Conservation (phyloP, 2,888 invertebrate species). For the Rotaria magnacalcarata region DNA sequence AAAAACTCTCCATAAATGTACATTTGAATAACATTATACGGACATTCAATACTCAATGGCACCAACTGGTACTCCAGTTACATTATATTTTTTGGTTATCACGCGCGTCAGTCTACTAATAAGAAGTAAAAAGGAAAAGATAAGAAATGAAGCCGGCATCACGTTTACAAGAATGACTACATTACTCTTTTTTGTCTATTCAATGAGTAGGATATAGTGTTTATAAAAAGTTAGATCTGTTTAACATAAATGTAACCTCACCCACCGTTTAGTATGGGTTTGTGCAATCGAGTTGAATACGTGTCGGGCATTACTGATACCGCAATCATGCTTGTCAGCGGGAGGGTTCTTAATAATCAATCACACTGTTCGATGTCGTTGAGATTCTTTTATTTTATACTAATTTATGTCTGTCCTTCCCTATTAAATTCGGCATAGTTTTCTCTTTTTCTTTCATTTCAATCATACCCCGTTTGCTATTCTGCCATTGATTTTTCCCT, state of each 20-base stretch:
- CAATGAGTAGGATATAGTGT: not conserved
- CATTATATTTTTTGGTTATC: not conserved
- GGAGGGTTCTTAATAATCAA: too few species aligned
- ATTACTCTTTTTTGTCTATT: not conserved
- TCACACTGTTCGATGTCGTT: not conserved
- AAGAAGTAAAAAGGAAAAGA: not conserved
- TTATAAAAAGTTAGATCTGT: not conserved
- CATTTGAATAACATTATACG: not conserved
- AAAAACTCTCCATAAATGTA: not conserved
- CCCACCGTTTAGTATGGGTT: not conserved
- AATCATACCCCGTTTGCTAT: not conserved
- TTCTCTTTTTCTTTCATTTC: not conserved
- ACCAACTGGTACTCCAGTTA: not conserved
- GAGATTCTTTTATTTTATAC: not conserved
- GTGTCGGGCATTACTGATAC: not conserved
- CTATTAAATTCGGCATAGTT: not conserved
- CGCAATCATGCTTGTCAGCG: not conserved
- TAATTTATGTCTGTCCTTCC: not conserved
- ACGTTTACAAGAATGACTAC: conserved; percentile 3
- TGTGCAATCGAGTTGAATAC: not conserved
- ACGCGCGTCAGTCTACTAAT: not conserved
- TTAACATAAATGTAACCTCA: not conserved
- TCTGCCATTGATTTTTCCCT: not conserved
- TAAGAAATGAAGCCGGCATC: not conserved
- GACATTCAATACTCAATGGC: not conserved